Evolutionary conservation across 1,140 invertebrate genomes (phyloP).

Genomic region (Drosophila simulans): DNA sequence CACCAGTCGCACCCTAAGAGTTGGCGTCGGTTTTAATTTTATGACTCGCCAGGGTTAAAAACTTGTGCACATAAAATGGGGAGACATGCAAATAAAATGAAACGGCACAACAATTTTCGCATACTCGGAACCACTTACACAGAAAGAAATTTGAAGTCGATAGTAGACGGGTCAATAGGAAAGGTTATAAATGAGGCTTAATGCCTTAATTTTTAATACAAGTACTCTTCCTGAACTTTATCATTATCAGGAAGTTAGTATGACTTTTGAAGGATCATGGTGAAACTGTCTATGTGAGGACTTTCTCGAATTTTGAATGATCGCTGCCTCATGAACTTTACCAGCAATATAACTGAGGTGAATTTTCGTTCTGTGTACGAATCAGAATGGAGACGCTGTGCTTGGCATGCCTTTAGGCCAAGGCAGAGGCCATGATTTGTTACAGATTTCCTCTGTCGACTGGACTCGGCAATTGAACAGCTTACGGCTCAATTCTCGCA

Average conservation of each 20-base stretch:
- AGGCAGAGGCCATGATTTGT: constrained; percentile 69
- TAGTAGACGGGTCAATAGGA: no score
- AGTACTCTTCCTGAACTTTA: no score
- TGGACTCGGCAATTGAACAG: constrained; percentile 53
- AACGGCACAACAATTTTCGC: constrained; percentile 44
- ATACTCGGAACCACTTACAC: constrained; percentile 17
- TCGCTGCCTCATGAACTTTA: no score
- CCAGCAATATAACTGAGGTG: neutral
- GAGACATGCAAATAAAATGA: constrained; percentile 58
- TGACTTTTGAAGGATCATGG: no score
- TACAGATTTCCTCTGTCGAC: constrained; percentile 51
- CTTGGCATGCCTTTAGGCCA: constrained; percentile 37
- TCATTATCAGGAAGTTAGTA: no score
- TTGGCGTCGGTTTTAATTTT: constrained; percentile 72
- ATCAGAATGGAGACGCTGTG: neutral
- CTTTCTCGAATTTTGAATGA: no score
- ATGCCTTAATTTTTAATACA: no score
- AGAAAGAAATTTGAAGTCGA: neutral
- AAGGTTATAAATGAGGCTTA: no score
- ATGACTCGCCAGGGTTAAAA: constrained; percentile 74
- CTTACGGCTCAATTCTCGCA: constrained; percentile 62
- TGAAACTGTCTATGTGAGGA: no score
- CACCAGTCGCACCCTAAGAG: constrained; percentile 64
- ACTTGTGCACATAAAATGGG: constrained; percentile 61
- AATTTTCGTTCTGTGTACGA: constrained; percentile 2